A percentile compares a stretch with the other conserved stretches of the same genome.
These are phyloP conservation scores for Burhinus oedicnemus DNA, from an alignment of 2,113 vertebrate species.

Conservation along the genomic window DNA sequence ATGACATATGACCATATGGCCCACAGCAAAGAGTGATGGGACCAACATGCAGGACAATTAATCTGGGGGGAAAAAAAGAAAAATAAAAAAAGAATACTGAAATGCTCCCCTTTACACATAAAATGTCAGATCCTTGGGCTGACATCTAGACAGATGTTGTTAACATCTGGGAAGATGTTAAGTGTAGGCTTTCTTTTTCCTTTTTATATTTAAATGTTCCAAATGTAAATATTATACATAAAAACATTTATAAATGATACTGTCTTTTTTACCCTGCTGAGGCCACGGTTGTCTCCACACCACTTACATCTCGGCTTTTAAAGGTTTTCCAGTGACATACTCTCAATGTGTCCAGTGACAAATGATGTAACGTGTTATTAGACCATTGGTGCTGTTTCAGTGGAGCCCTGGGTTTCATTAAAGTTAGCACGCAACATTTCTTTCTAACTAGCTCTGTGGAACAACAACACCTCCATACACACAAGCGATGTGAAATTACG, in stretches of 20 bases:
- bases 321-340: constrained; percentile 56
- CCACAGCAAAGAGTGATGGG: constrained; percentile 74
- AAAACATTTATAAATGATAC: constrained; percentile 72
- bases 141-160: constrained; percentile 59
- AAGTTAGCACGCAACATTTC: not conserved
- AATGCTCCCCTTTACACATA: constrained; percentile 16
- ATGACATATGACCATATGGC: constrained; percentile 76
- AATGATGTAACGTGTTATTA: constrained; percentile 66
- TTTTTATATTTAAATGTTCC: constrained; percentile 48
- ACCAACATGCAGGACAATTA: constrained; percentile 55
- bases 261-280: constrained; percentile 46
- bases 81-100: not conserved
- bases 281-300: constrained; percentile 44
- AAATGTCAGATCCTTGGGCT: constrained; percentile 16
- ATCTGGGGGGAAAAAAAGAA: not conserved
- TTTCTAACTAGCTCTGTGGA: not conserved
- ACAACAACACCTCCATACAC: not conserved
- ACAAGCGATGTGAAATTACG: not conserved
- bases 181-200: constrained; percentile 54
- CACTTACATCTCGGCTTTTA: constrained; percentile 52
- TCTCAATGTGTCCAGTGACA: constrained; percentile 64
- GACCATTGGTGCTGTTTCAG: constrained; percentile 29
- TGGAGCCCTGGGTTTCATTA: constrained; percentile 28
- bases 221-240: constrained; percentile 73
- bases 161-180: constrained; percentile 70